These are phyloP conservation scores for Andrena minutula DNA, from an alignment of 2,888 invertebrate species.

Conservation along the genomic window DNA sequence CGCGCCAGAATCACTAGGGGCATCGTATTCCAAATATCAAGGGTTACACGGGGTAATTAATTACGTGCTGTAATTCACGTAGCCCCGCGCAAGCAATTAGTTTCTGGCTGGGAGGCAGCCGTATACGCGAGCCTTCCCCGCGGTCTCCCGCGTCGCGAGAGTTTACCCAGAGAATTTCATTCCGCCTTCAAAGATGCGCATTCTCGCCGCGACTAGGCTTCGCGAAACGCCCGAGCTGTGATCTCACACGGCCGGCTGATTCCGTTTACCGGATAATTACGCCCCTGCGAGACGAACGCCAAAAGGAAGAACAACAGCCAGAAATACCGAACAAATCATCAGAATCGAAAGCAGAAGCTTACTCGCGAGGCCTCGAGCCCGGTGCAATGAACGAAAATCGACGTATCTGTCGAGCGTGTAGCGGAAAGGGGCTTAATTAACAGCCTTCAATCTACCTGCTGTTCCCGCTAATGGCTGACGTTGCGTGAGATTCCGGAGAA, in stretches of 20 bases:
- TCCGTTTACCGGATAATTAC: not conserved
- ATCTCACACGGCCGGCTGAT: not conserved
- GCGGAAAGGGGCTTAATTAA: constrained; percentile 59
- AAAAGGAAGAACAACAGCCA: not conserved
- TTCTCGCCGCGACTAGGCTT: constrained; percentile 8
- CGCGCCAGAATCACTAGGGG: not conserved
- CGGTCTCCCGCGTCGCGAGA: not conserved
- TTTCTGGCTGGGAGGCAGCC: constrained; percentile 16
- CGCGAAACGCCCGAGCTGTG: not conserved
- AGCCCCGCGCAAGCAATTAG: constrained; percentile 37
- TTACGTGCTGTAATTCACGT: constrained; percentile 45
- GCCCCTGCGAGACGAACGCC: not conserved
- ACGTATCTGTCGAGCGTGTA: constrained; percentile 34
- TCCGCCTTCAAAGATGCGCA: constrained; percentile 21
- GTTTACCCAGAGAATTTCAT: constrained; percentile 27
- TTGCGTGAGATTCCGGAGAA: not conserved
- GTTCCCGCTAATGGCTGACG: constrained; percentile 11
- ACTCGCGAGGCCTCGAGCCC: constrained; percentile 21
- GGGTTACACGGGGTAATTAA: constrained; percentile 48
- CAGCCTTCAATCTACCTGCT: constrained; percentile 25
- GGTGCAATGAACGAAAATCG: constrained; percentile 57
- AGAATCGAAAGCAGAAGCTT: not conserved
- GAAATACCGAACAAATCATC: not conserved
- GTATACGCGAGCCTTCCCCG: constrained; percentile 17
- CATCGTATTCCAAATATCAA: constrained; percentile 34